Base-by-base conservation (phyloP, 2,888 invertebrate species). In the Lasius platythorax region DNA sequence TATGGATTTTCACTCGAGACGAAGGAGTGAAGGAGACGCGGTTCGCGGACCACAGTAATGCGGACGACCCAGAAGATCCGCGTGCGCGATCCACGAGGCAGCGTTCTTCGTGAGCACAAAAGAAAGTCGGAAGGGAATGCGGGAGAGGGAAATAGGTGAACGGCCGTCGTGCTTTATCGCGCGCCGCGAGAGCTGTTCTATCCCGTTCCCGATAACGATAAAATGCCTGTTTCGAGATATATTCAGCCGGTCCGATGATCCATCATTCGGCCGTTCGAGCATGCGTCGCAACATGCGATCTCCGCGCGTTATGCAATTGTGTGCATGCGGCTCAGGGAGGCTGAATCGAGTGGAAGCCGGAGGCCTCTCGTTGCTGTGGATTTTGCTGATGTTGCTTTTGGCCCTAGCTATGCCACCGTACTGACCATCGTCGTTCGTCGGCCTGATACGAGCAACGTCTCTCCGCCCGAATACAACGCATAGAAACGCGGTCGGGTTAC, bases 1-100 rank as follows among this genome's bases (percentile, higher is more conserved):
- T 89, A 91, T 90, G 86, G 88, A 91, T 91, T 91, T 92, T 90
- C 86, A 90, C 90, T 89, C 87, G 89, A 92, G 88, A 88, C 87
- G 84, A 84, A 81, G n/a, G n/a, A n/a, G 50, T 0, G 23, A 23
- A 23, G 23, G 23, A 23, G n/a, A 40, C 3, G 28, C 53, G 4
- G 78, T 84, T 70, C 72, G 68, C 85, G 78, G 18, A 79, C 75
- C 84, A 84, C 87, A 87, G 87, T 87, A 91, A 91, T 88, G 86
- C 78, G 78, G 75, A 8, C 72, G 73, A 82, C 83, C 67, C 68
- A 23, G 37, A 37, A 78, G 28, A 61, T 68, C 67, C 50, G 40
- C 68, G 61, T 33, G 50, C 78, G 15, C 40, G 66, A 18, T 63
- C 61, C 63, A 33, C 46, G 64, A 66, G 84, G 56, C 68, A n/a